phyloP scores from a whole-genome alignment of 2,888 invertebrate genomes.

The Meteorus colon region DNA sequence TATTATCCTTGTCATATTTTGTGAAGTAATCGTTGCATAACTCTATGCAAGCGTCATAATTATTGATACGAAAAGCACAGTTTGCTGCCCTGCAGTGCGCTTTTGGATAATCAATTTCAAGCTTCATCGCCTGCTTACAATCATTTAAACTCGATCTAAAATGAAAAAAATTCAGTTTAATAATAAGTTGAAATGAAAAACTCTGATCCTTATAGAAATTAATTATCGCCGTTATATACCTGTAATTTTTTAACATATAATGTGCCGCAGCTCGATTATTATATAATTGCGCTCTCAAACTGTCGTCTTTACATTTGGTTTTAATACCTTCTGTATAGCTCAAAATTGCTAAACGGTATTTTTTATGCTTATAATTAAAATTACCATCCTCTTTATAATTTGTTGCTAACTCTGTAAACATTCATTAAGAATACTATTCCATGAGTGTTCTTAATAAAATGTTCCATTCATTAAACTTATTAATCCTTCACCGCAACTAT shows the following conservation, averaged over 20 bases:
- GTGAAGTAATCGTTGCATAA: slow-evolving; percentile 82
- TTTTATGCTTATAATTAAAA: slow-evolving; percentile 94
- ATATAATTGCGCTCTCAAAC: slow-evolving; percentile 87
- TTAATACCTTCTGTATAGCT: slow-evolving; percentile 94
- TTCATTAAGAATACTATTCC: neutral
- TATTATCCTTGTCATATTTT: slow-evolving; percentile 73
- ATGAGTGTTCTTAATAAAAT: no score
- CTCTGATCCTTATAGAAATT: neutral
- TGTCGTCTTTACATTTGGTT: slow-evolving; percentile 80
- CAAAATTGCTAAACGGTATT: slow-evolving; percentile 90
- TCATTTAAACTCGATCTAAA: slow-evolving; percentile 84
- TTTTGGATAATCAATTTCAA: slow-evolving; percentile 86
- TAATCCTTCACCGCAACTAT: no score
- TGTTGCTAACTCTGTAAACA: slow-evolving; percentile 82
- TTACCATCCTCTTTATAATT: slow-evolving; percentile 98
- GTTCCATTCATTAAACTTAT: no score
- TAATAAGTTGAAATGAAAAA: slow-evolving; percentile 16
- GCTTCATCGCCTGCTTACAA: slow-evolving; percentile 84
- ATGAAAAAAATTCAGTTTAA: slow-evolving; percentile 17
- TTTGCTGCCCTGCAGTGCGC: slow-evolving; percentile 84
- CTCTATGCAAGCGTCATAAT: slow-evolving; percentile 82
- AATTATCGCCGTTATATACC: slow-evolving; percentile 68
- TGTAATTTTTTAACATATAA: slow-evolving; percentile 87
- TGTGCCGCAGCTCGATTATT: slow-evolving; percentile 95
- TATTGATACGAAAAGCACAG: slow-evolving; percentile 80